Evolutionary conservation across 1,140 invertebrate species (phyloP).

Genomic region (Cyphomyrmex costatus): DNA sequence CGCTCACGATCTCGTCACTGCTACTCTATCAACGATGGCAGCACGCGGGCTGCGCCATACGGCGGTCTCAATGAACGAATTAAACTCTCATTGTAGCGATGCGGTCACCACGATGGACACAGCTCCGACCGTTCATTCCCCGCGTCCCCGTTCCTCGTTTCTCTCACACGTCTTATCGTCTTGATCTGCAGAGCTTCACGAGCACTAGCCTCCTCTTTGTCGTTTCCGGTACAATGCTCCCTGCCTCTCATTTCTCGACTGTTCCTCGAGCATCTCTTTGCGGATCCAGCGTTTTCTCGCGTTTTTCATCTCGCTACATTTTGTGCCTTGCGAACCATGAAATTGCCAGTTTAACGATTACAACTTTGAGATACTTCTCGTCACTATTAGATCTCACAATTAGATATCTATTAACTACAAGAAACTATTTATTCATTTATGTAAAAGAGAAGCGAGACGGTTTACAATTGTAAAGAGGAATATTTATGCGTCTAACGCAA

Average conservation of each 20-base stretch:
- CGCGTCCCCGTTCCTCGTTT: not conserved
- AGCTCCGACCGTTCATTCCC: slow-evolving; percentile 13
- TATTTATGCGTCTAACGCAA: slow-evolving; percentile 1
- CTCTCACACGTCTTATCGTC: slow-evolving; percentile 17
- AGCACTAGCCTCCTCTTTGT: not conserved
- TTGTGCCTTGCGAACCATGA: not conserved
- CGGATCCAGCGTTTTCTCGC: not conserved
- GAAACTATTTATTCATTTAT: not conserved
- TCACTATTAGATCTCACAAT: not conserved
- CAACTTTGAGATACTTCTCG: not conserved
- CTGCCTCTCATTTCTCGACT: not conserved
- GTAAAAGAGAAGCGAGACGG: not conserved
- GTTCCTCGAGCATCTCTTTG: slow-evolving; percentile 22
- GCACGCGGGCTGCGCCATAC: slow-evolving; percentile 47
- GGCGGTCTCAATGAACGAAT: slow-evolving; percentile 74
- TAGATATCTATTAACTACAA: not conserved
- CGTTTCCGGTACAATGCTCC: not conserved
- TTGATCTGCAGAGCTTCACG: not conserved
- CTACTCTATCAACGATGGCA: slow-evolving; percentile 48
- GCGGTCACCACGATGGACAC: slow-evolving; percentile 10
- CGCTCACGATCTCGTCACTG: not conserved
- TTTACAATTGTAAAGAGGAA: slow-evolving; percentile 9
- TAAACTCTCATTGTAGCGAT: slow-evolving; percentile 73
- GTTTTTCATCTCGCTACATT: slow-evolving; percentile 21
- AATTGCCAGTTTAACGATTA: slow-evolving; percentile 30